These are phyloP conservation scores for Schlechtendalia chinensis DNA, from an alignment of 1,140 invertebrate genomes.

Conservation along the genomic window DNA sequence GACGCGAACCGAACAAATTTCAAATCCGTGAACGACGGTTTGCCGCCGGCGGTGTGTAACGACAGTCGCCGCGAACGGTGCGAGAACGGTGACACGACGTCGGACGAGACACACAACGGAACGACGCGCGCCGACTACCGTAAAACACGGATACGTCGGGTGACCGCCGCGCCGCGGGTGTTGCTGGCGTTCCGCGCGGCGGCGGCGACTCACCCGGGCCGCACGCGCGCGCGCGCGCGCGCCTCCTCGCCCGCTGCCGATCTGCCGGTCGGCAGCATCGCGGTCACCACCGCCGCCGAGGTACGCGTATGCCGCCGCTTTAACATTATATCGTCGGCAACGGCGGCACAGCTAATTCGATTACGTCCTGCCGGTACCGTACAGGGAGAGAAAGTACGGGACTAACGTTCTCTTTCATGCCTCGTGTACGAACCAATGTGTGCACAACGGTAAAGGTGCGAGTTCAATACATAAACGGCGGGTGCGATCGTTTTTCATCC, in stretches of 20 bases:
- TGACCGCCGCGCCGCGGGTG: conserved; percentile 42
- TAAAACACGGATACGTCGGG: conserved; percentile 5
- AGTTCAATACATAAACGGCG: neutral
- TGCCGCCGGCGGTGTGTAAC: too few species aligned
- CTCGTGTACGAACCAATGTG: too few species aligned
- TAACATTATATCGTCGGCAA: conserved; percentile 27
- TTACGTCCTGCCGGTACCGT: neutral
- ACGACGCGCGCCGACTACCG: conserved; percentile 24
- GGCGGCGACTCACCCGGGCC: conserved; percentile 43
- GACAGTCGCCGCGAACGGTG: neutral
- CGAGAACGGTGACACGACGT: neutral
- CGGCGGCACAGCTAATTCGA: conserved; percentile 37
- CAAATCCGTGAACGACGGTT: too few species aligned
- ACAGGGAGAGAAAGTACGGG: neutral
- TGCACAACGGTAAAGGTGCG: neutral
- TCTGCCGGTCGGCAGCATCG: conserved; percentile 1
- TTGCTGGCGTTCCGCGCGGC: conserved; percentile 47
- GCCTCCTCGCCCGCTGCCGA: neutral
- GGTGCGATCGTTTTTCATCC: conserved; percentile 28
- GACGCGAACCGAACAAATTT: too few species aligned
- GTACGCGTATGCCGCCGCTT: conserved; percentile 1
- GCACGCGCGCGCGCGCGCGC: too few species aligned
- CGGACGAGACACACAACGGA: conserved; percentile 12
- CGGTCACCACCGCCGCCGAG: neutral
- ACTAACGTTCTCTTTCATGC: neutral